Base-by-base conservation (phyloP, 2,113 vertebrate genomes). In the Polyodon spathula region DNA sequence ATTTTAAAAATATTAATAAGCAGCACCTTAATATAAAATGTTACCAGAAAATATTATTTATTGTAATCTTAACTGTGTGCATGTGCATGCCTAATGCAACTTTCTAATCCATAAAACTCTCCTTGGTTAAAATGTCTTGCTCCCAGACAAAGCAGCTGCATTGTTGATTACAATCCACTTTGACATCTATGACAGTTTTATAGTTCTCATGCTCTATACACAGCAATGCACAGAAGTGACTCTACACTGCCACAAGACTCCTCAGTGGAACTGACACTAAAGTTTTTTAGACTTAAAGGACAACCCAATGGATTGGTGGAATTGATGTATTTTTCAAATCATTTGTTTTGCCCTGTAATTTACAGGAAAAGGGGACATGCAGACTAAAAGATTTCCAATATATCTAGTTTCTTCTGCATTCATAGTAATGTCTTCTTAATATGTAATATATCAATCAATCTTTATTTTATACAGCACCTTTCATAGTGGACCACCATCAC, bases 101-200 rank as follows among this genome's bases (percentile, higher is more conserved):
- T 84, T 85, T 81, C 57, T 44, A 75, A 73, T 82, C 71, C 73
- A 80, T 83, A 85, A 83, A 77, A 78, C 56, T 8, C 9, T 81
- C 60, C 68, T 76, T 66, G 71, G 71, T 80, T 83, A 65, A 81
- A 84, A 84, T 81, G 82, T 66, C 68, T 75, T 63, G 75, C 80
- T 89, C 84, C 78, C 77, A 85, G 68, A 70, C 70, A 80, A 61
- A 70, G 63, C 63, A 74, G 70, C 59, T 74, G 42, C 73, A 64
- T 65, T 79, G 68, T 70, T 84, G 81, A 86, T 81, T 82, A 64
- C 81, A 87, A 84, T 81, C 69, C 63, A 73, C 77, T 78, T 76
- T 87, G 84, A 86, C 73, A 79, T 80, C 73, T 77, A 73, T 85
- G 84, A 82, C 81, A 84, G 76, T 78, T 82, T 83, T 81, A 74